Evolutionary conservation across 2,888 invertebrate genomes (phyloP), one percentile per base, ranked within the genome.

Genomic region (Dione vanillae): DNA sequence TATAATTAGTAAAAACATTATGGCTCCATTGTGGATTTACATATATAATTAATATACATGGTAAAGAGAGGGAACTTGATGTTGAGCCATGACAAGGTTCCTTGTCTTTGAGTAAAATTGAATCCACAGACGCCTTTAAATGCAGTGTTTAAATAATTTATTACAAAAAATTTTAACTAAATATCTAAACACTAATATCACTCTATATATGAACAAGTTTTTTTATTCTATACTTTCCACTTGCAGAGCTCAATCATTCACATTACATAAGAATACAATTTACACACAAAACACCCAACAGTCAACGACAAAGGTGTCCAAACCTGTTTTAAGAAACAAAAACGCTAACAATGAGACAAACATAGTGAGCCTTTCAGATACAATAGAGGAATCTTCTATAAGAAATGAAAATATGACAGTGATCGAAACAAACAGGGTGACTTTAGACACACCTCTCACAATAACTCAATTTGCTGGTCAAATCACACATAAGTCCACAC

Each of bases 401-500:
- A 79, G 61, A 10, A 76, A 64, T 54, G 82, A 81, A 75, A 81
- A 87, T 56, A 66, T 74, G 1, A 89, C 88, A 45, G 71, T 84
- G 0, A 65, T 83, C 2, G 83, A 85, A 40, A 75, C 71, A 19
- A 80, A 77, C 35, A 85, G 82, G 47, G 64, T 74, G 6, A 77
- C 80, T 2, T 70, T 84, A 11, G 90, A 88, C 61, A 91, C 93
- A 2, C 92, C 93, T 7, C 72, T 86, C 0, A 88, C 83, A 6
- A 90, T 92, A 7, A 83, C 82, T 37, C 91, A 87, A 73, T 93
- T 93, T 78, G 85, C 83, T 1, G 82, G 86, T 73, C 82, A 90
- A 49, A 86, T 93, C 12, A 85, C 82, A 70, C 82, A 90, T 59
- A 91, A 89, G 51, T 93, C 93, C 0, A 93, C 93, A 0, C 93